These are phyloP conservation scores for Gadopsis bispinosus DNA, from an alignment of 2,797 vertebrate species.

Conservation along the genomic window DNA sequence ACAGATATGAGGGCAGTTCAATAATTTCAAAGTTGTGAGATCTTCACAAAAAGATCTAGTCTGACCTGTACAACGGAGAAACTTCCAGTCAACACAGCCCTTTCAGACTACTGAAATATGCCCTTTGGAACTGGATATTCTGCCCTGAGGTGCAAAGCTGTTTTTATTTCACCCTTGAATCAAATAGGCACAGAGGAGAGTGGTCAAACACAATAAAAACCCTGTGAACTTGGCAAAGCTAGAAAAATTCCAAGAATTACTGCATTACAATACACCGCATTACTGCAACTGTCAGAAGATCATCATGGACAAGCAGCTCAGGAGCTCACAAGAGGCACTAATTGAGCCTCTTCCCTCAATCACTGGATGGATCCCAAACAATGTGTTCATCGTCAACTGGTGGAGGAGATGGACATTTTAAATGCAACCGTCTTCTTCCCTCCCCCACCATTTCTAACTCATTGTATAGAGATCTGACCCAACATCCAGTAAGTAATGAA, in stretches of 20 bases:
- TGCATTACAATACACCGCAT: no score
- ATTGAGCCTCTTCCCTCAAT: slow-evolving; percentile 25
- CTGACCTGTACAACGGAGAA: slow-evolving; percentile 41
- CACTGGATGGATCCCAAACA: slow-evolving; percentile 34
- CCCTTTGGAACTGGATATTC: slow-evolving; percentile 63
- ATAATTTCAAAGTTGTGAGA: slow-evolving; percentile 35
- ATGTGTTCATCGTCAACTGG: slow-evolving; percentile 42
- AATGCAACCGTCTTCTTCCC: slow-evolving; percentile 24
- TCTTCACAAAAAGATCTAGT: slow-evolving; percentile 17
- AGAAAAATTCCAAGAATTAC: slow-evolving; percentile 39
- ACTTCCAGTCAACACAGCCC: slow-evolving; percentile 40
- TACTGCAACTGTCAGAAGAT: slow-evolving; percentile 6
- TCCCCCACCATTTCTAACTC: slow-evolving; percentile 24
- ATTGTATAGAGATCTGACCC: slow-evolving; percentile 43
- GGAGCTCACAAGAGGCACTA: background rate
- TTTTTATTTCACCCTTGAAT: slow-evolving; percentile 58
- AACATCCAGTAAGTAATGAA: slow-evolving; percentile 46
- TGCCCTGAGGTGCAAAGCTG: slow-evolving; percentile 51
- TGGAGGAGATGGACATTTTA: slow-evolving; percentile 33
- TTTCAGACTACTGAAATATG: slow-evolving; percentile 61
- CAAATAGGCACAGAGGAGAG: slow-evolving; percentile 43
- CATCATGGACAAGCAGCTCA: slow-evolving; percentile 13
- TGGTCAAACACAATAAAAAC: slow-evolving; percentile 38
- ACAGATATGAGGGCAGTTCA: slow-evolving; percentile 41
- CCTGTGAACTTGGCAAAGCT: slow-evolving; percentile 23